A percentile compares a stretch with the other conserved stretches of the same genome.
phyloP scores from a whole-genome alignment of 2,888 invertebrate genomes.

The Lysandra bellargus region DNA sequence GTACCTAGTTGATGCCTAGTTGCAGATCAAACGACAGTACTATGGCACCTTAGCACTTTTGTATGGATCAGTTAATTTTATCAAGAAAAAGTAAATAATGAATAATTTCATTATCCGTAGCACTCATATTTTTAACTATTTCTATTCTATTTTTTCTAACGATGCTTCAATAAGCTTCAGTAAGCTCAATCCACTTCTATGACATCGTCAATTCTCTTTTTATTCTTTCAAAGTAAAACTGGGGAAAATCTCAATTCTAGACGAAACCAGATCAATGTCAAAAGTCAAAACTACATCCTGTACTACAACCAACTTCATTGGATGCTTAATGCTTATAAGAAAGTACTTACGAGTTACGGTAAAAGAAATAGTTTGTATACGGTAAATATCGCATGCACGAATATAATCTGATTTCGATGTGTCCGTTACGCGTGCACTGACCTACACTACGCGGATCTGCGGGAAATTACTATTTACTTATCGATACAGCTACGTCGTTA shows the following conservation, averaged over 20 bases:
- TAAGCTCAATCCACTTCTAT: neutral
- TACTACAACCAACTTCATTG: too few species aligned
- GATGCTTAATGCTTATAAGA: neutral
- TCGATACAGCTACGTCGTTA: conserved; percentile 29
- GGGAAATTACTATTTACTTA: conserved; percentile 50
- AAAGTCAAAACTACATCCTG: too few species aligned
- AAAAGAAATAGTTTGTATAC: neutral
- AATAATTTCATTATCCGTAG: too few species aligned
- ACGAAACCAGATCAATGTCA: too few species aligned
- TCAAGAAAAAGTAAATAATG: too few species aligned
- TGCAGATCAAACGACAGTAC: too few species aligned
- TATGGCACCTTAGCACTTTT: too few species aligned
- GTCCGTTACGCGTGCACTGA: conserved; percentile 51
- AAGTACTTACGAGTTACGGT: neutral
- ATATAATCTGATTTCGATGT: conserved; percentile 33
- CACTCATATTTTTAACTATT: too few species aligned
- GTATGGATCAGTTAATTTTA: too few species aligned
- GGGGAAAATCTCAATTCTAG: too few species aligned
- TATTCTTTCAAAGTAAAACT: too few species aligned
- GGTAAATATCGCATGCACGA: conserved; percentile 3
- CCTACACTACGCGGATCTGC: conserved; percentile 50
- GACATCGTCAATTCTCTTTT: neutral
- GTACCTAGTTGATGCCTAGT: too few species aligned
- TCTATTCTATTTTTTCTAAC: neutral
- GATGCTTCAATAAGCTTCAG: neutral